Evolutionary conservation across 2,888 invertebrate genomes (phyloP).

Genomic region (Morpho helenor): DNA sequence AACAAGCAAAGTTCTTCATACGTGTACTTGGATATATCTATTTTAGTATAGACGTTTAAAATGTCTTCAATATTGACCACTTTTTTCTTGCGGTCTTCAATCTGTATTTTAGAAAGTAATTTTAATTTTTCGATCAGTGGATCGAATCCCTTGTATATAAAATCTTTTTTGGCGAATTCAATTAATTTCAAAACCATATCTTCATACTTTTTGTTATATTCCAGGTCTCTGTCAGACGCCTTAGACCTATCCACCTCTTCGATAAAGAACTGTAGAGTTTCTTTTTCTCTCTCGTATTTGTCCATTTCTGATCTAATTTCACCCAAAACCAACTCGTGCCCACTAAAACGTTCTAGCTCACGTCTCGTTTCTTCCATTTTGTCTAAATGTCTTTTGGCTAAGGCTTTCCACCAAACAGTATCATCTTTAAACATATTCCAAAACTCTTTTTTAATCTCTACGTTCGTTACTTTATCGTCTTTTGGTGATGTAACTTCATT

Average conservation of each 20-base stretch:
- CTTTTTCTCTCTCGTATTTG: constrained; percentile 59
- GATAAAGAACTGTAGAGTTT: constrained; percentile 58
- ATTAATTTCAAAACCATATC: constrained; percentile 69
- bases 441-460: constrained; percentile 40
- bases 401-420: constrained; percentile 70
- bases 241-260: constrained; percentile 67
- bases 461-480: constrained; percentile 7
- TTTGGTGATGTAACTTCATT: constrained; percentile 12
- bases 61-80: constrained; percentile 58
- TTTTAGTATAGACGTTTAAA: constrained; percentile 61
- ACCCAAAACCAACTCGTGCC: constrained; percentile 62
- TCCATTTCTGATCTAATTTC: constrained; percentile 57
- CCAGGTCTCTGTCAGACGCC: constrained; percentile 56
- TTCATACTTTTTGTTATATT: constrained; percentile 69
- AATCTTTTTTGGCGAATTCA: constrained; percentile 68
- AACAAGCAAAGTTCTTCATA: constrained; percentile 69
- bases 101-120: constrained; percentile 54
- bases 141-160: constrained; percentile 72
- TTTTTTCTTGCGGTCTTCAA: constrained; percentile 55
- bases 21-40: constrained; percentile 62
- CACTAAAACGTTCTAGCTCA: constrained; percentile 68
- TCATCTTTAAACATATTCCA: constrained; percentile 72
- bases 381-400: constrained; percentile 66
- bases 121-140: constrained; percentile 66
- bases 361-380: constrained; percentile 69